Base-by-base conservation (phyloP, 2,888 invertebrate genomes). In the Trissoscelio sp. region DNA sequence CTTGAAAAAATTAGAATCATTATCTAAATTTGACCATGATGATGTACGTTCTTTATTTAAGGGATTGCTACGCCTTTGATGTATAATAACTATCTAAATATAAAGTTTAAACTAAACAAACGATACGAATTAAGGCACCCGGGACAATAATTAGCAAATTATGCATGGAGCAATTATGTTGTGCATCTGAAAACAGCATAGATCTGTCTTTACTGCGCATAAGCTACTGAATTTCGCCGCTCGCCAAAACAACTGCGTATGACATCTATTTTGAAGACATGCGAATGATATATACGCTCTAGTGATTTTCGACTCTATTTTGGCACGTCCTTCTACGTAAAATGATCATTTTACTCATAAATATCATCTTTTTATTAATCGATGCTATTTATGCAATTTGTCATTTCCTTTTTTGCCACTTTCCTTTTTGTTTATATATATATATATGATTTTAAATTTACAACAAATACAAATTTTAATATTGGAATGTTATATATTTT, bases 241-340 rank as follows among this genome's bases (percentile, higher is more conserved):
- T 92, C 66, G 92, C 92, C 12, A 92, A 91, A 81, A 93, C 93
- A 81, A 83, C 79, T 79, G 70, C 78, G 78, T 72, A 80, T 78
- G 79, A 82, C 80, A 72, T 83, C 83, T 83, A 83, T 82, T 83
- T 82, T 80, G 78, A 70, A 78, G 64, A 77, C 69, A 58, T 22
- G 79, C 58, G 53, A 74, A 55, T 82, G 83, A 83, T 80, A 82
- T 79, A 78, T 58, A 58, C 55, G 70, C 37, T 58, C 57, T 34
- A 53, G 37, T 72, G 74, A 67, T 57, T 77, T 62, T 70, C 55
- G 48, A 57, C 62, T 72, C 72, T 81, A 77, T 81, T 81, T 79
- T 75, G 60, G 79, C 62, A 67, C 81, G 67, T 46, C 51, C 72
- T 48, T 48, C 64, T 12, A 34, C 24, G 58, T 37, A 39, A 74